Percentiles rank a stretch among this genome's conserved stretches.
phyloP scores from a whole-genome alignment of 2,797 vertebrate species.

The Platalea minor region DNA sequence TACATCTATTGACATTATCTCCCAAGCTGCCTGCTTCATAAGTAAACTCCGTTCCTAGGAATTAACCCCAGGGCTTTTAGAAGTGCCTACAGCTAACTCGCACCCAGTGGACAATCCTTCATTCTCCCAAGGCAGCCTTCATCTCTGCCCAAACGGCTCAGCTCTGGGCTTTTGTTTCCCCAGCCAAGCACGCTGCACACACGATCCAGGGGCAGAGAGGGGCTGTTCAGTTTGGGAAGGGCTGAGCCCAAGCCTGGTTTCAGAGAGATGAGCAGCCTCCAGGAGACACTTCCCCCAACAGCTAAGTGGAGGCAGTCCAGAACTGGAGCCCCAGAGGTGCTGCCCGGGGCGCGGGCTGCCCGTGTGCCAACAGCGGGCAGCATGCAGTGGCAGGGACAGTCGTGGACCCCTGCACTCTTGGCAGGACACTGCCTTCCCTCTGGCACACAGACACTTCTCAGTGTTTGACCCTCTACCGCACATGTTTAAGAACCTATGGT shows the following conservation, averaged over 20 bases:
- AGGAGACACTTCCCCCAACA: background rate
- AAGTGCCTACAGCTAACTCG: background rate
- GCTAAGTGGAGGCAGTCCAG: background rate
- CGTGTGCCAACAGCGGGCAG: background rate
- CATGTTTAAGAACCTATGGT: background rate
- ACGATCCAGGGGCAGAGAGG: background rate
- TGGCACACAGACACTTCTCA: background rate
- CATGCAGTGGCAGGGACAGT: background rate
- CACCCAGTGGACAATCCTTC: background rate
- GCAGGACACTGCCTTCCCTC: background rate
- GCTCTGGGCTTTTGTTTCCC: background rate
- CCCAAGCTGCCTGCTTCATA: background rate
- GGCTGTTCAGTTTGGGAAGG: background rate
- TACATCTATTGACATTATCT: background rate
- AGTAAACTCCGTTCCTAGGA: background rate
- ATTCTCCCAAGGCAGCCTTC: background rate
- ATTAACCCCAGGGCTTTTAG: background rate
- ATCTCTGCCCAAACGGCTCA: background rate
- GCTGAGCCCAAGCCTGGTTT: background rate
- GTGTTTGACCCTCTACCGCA: background rate
- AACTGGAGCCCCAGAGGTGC: background rate
- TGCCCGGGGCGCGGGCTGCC: accelerated
- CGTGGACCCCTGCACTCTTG: accelerated
- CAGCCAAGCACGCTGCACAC: background rate
- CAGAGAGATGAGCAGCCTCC: background rate